Base-by-base conservation (phyloP, 2,888 invertebrate species). In the Zootermopsis nevadensis region DNA sequence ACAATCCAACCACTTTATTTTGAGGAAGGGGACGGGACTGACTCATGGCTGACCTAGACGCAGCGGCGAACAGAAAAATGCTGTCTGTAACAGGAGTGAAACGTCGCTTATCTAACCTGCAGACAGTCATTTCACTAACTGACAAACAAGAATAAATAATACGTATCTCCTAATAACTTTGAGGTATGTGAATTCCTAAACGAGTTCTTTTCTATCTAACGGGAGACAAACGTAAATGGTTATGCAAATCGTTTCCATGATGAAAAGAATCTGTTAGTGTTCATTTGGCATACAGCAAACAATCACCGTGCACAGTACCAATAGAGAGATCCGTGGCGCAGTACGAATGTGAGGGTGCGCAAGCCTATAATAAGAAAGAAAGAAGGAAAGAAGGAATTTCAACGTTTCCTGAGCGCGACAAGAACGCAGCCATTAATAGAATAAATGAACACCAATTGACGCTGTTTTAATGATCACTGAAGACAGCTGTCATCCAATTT, bases 401-500 rank as follows among this genome's bases (percentile, higher is more conserved):
- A 48, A 48, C 19, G 48, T 48, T 48, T 48, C 4, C 48, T 19
- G 48, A 19, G 48, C 15, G 12, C 8, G 42, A 60, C n/a, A 60
- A 6, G 60, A 24, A 7, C 60, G n/a, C n/a, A 60, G 60, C 60
- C 60, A 60, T 60, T 60, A 0, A 7, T 60, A 27, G n/a, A 27
- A 60, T 60, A 60, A 60, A 60, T n/a, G 60, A 60, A 6, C 60
- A 27, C n/a, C 10, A 60, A 60, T 60, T 60, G 60, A 60, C n/a
- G 60, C 60, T 27, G 48, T n/a, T 60, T 27, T 60, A 60, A 60
- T 60, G 60, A n/a, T 60, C n/a, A 27, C 60, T 48, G 60, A 60
- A 60, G 60, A 60, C 55, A 60, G n/a, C n/a, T 27, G 10, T 60
- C 27, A 27, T 60, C 60, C 27, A n/a, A 27, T 60, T 60, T 27